These are phyloP conservation scores for Eciton burchellii DNA, from an alignment of 1,140 invertebrate genomes.

Conservation along the genomic window DNA sequence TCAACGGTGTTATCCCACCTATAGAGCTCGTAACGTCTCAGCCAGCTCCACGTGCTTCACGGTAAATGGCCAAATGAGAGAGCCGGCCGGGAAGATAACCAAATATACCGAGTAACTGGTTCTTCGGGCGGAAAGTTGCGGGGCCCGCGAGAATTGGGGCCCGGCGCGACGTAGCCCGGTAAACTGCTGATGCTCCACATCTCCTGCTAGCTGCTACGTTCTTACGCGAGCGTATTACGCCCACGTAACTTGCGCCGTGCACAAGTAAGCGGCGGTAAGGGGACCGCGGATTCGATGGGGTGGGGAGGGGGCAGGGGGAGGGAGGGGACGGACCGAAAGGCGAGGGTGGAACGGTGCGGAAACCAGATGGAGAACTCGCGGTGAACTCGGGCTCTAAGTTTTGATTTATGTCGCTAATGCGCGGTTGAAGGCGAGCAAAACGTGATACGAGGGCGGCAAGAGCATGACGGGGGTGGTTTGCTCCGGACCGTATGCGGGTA, in stretches of 20 bases:
- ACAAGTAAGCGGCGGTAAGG: constrained; percentile 39
- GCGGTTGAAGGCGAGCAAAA: constrained; percentile 41
- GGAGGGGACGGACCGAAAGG: no score
- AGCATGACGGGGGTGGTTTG: constrained; percentile 60
- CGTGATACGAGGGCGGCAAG: constrained; percentile 73
- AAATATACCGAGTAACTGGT: constrained; percentile 50
- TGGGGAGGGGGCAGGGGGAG: no score
- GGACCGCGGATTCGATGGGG: constrained; percentile 64
- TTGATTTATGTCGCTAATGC: constrained; percentile 82
- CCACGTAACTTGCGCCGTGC: constrained; percentile 46
- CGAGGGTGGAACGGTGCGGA: constrained; percentile 53
- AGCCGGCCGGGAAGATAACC: constrained; percentile 28
- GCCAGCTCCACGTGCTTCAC: constrained; percentile 30
- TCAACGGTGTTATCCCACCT: constrained; percentile 14
- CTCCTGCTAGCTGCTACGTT: constrained; percentile 46
- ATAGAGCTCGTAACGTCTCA: constrained; percentile 33
- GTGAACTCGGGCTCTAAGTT: constrained; percentile 78
- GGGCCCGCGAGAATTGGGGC: constrained; percentile 18
- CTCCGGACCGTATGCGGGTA: constrained; percentile 31
- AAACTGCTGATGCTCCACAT: constrained; percentile 55
- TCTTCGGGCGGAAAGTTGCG: constrained; percentile 26
- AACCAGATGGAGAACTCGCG: constrained; percentile 48
- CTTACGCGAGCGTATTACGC: constrained; percentile 49
- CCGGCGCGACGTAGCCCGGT: constrained; percentile 13
- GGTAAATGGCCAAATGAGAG: constrained; percentile 52